Evolutionary conservation across 2,888 invertebrate species (phyloP), one percentile per base, ranked within the genome.

Genomic region (Oithona nana): DNA sequence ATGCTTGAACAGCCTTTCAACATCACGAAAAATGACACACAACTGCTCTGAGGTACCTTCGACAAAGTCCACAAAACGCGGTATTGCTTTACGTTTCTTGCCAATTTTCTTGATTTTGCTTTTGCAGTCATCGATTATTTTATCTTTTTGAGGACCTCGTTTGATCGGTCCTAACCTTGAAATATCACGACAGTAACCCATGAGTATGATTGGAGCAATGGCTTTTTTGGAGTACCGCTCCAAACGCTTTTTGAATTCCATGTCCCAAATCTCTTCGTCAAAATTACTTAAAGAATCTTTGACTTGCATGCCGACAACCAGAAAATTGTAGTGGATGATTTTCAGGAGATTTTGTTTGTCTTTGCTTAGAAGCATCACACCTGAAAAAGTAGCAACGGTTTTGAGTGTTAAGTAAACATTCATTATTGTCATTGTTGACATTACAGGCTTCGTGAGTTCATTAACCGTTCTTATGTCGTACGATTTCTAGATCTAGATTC

Each of bases 331-430:
- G 4, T 52, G 20, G 30, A 54, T 28, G 11, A 61, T 61, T 28
- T 61, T 61, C 8, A 61, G 28, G 20, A 61, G 22, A 28, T 61
- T 61, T 26, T 61, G 61, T 6, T 61, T 61, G 61, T 61, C 61
- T 30, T 61, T 61, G 52, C 61, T 61, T 13, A 61, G 31, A 13
- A 61, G 3, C 61, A 61, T 61, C 26, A 61, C 20, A n/a, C 39
- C 39, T 39, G 6, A 39, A 20, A 26, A 28, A 56, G 26, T 24
- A 28, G 28, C n/a, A n/a, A n/a, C n/a, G n/a, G n/a, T n/a, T n/a
- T n/a, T n/a, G n/a, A n/a, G n/a, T n/a, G n/a, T n/a, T n/a, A n/a
- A n/a, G n/a, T n/a, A n/a, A n/a, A n/a, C n/a, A n/a, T n/a, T n/a
- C n/a, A n/a, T n/a, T n/a, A n/a, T n/a, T n/a, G n/a, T n/a, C n/a